Evolutionary conservation across 2,113 vertebrate species (phyloP).

Genomic region (Ceyx margarethae): DNA sequence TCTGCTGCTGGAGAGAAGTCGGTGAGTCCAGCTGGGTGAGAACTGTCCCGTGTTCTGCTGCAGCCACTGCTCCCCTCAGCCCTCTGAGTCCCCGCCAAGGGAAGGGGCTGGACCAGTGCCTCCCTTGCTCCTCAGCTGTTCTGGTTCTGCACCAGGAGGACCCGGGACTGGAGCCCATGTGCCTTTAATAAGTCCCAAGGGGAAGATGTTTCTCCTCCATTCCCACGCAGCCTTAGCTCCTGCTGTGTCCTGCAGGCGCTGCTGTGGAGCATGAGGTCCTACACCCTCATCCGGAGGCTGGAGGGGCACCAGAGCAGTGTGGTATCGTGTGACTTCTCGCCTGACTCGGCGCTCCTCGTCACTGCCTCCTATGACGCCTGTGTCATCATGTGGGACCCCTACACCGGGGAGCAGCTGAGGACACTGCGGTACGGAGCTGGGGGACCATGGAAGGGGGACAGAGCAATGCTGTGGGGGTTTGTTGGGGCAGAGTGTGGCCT

Average conservation of each 20-base stretch:
- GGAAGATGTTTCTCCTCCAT: background rate
- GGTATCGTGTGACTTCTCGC: constrained; percentile 93
- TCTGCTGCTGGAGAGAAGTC: constrained; percentile 89
- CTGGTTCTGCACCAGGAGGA: background rate
- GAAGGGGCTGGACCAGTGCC: background rate
- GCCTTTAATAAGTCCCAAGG: background rate
- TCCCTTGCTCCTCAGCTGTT: background rate
- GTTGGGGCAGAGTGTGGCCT: background rate
- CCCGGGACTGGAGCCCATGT: rapidly evolving
- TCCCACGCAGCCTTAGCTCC: background rate
- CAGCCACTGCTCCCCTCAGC: background rate
- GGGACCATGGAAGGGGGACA: rapidly evolving
- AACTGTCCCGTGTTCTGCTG: background rate
- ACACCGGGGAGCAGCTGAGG: constrained; percentile 89
- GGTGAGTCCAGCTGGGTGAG: constrained; percentile 75
- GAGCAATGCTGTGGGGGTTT: rapidly evolving
- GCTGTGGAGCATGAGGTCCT: constrained; percentile 93
- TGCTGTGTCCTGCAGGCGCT: constrained; percentile 75
- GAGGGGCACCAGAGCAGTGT: constrained; percentile 85
- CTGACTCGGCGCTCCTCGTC: constrained; percentile 89
- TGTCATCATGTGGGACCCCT: constrained; percentile 96
- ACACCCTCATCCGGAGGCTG: constrained; percentile 88
- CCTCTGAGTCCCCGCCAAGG: background rate
- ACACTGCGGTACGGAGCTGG: constrained; percentile 75
- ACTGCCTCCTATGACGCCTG: constrained; percentile 87